Evolutionary conservation across 2,797 vertebrate genomes (phyloP), one percentile per base, ranked within the genome.

Genomic region (Buphagus erythrorhynchus): DNA sequence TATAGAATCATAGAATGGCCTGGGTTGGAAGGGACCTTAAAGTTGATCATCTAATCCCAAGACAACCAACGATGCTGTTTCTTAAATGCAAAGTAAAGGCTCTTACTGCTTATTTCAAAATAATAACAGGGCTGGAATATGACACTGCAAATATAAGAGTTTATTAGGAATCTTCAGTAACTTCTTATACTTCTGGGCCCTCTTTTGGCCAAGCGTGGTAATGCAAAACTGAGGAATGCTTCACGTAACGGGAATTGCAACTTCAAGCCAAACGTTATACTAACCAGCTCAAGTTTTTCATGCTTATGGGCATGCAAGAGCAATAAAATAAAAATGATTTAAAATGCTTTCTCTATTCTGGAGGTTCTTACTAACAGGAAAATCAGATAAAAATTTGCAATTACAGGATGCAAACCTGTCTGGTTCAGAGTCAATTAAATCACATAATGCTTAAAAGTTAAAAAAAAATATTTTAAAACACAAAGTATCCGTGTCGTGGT

Each of bases 121-220:
- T n/a, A n/a, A n/a, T n/a, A n/a, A n/a, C 49, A 48, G 29, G 25
- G 21, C 45, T 81, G 81, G 75, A 59, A 43, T 31, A 38, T 1
- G 40, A 12, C 24, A 10, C 3, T 33, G n/a, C 3, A 78, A 45
- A 48, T 54, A 11, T 1, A 25, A 45, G 7, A 15, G 4, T 45
- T 90, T 45, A 25, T 78, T 15, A 36, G 29, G n/a, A 73, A 49
- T 35, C 45, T 29, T 10, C 63, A 38, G 33, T 16, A 63, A 73
- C 2, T 52, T 59, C 4, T 79, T 87, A 33, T 48, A 20, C 77
- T 88, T 45, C 13, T 94, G 77, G 33, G 90, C 93, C 88, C 95
- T 97, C 95, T 93, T 82, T 88, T 94, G 95, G 88, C 51, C 55
- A 26, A 88, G 10, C 11, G 2, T 8, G 71, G 88, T 59, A 96